These are phyloP conservation scores for Brachionus koreanus DNA, from an alignment of 1,140 invertebrate genomes.

Conservation along the genomic window DNA sequence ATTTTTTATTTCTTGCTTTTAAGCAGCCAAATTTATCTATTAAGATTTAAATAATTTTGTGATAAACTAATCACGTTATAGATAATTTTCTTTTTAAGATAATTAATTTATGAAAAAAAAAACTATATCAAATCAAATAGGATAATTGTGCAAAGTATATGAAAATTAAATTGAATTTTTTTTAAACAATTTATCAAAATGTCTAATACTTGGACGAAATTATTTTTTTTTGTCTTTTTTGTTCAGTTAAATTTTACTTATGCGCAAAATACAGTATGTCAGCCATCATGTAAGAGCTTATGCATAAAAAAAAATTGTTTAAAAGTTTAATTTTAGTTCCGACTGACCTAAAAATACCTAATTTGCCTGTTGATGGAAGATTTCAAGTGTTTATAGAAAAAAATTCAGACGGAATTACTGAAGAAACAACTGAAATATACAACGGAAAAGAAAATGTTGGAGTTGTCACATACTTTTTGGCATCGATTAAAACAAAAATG, in stretches of 20 bases:
- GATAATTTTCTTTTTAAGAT: neutral
- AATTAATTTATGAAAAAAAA: neutral
- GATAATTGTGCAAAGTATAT: neutral
- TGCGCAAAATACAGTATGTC: neutral
- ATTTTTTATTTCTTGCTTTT: neutral
- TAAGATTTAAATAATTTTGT: neutral
- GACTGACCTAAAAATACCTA: neutral
- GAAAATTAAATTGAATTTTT: neutral
- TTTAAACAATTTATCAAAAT: neutral
- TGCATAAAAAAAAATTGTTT: neutral
- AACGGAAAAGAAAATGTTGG: neutral
- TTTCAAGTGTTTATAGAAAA: conserved; percentile 28
- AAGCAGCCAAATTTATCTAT: neutral
- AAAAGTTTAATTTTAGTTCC: neutral
- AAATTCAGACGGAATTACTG: neutral
- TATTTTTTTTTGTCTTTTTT: neutral
- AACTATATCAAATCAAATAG: neutral
- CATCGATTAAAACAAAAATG: neutral
- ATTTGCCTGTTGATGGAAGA: neutral
- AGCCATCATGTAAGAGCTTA: neutral
- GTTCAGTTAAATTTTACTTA: neutral
- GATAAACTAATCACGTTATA: neutral
- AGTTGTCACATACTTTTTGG: conserved; percentile 2
- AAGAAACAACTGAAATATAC: conserved; percentile 18
- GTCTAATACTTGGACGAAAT: neutral